Evolutionary conservation across 1,140 invertebrate species (phyloP), one percentile per base, ranked within the genome.

Genomic region (Drosophila lowei): DNA sequence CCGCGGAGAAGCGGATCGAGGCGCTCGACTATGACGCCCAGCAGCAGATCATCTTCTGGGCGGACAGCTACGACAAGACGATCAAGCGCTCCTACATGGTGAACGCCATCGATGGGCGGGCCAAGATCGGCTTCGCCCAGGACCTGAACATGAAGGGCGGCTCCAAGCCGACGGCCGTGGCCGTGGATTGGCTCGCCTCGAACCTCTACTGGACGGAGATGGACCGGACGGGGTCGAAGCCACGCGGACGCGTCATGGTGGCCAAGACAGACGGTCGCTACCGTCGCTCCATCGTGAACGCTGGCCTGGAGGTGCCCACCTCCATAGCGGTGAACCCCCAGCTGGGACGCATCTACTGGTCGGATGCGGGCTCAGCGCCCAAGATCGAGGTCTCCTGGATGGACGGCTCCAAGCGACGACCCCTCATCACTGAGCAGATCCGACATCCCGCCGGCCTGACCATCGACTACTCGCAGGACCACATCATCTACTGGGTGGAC

Each of bases 161-260:
- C 62, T 94, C 94, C 0, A 97, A 96, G 89, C 97, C 97, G 0
- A 96, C 96, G 0, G 95, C 95, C 7, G 90, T 99, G 0, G 96
- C 97, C 1, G 93, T 99, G 0, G 98, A 99, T 91, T 99, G 97
- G 96, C 93, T 98, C 13, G 96, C 95, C 6, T 96, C 95, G 52
- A 99, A 99, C 92, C 92, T 99, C 0, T 99, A 98, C 90, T 99
- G 98, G 97, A 97, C 97, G 0, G 98, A 99, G 90, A 93, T 95
- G 0, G 96, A 97, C 78, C 90, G 94, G 16, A 94, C 94, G 1
- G 95, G 95, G 0, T 93, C 94, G 0, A 95, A 95, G 85, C 94
- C 94, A 0, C 92, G 93, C 43, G 95, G 97, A 11, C 93, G 95
- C 57, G 94, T 99, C 2, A 95, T 98, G 93, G 97, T 98, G 0